Base-by-base conservation (phyloP, 1,140 invertebrate species). In the Drosophila tropicalis region DNA sequence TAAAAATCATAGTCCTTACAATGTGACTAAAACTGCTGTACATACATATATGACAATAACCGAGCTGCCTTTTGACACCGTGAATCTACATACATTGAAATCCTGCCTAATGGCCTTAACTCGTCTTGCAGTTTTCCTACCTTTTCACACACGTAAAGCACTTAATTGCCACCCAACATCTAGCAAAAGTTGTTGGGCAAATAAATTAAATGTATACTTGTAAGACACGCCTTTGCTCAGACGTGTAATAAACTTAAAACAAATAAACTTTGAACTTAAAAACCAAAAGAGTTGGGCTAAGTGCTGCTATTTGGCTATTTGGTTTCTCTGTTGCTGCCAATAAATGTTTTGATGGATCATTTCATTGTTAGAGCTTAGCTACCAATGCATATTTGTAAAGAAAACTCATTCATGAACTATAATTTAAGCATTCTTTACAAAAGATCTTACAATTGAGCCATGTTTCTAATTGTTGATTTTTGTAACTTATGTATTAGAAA, bases 1-100 rank as follows among this genome's bases (percentile, higher is more conserved):
- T 67, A 69, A 67, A 81, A 69, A 81, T 81, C 71, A 22, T 22
- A 51, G 63, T 58, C 70, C 19, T 6, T 67, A 70, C 71, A 85
- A 69, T 74, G 67, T 84, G 34, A 36, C 41, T 25, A 22, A 39
- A 69, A 76, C 29, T 36, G 56, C 32, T 39, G 32, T 58, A 22
- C 44, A 9, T 22, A 13, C 44, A 19, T 7, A 47, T 15, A 47
- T 47, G 44, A 19, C 15, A 19, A 10, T 51, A 12, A 9, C 44
- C 44, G 17, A 22, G 44, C 19, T 51, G 44, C 44, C 17, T 51
- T 22, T 51, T 51, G 17, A 51, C 44, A 51, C 44, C 44, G 17
- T 22, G 17, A 47, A 47, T 47, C 44, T 47, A 47, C 44, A 47
- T 47, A 47, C 44, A 44, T 47, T 51, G 44, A 51, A 51, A 51